Evolutionary conservation across 2,113 vertebrate species (phyloP).

Genomic region (Xiphophorus hellerii): DNA sequence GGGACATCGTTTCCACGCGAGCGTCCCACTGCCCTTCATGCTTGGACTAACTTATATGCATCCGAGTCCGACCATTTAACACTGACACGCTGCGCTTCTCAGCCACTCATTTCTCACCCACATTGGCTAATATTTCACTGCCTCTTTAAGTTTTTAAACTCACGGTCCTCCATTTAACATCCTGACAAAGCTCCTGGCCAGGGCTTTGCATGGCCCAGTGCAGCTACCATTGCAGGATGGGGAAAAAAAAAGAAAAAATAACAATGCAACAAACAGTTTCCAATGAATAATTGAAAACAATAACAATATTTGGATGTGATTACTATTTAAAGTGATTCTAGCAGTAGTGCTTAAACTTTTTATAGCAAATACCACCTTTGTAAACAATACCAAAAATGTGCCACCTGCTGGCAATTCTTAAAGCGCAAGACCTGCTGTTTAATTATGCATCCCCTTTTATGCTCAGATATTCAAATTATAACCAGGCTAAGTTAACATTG

Average conservation of each 20-base stretch:
- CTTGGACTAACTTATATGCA: conserved; percentile 98
- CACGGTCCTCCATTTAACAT: conserved; percentile 87
- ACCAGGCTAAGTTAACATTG: no score
- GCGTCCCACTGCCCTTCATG: conserved; percentile 98
- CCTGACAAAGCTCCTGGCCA: conserved; percentile 79
- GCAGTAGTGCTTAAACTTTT: not conserved
- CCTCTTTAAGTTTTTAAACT: conserved; percentile 97
- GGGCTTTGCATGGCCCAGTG: conserved; percentile 42
- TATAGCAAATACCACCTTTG: not conserved
- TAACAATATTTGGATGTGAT: conserved; percentile 66
- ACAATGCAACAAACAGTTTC: conserved; percentile 60
- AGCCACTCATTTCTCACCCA: conserved; percentile 98
- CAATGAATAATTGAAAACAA: conserved; percentile 39
- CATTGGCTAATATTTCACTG: conserved; percentile 95
- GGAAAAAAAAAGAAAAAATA: conserved; percentile 38
- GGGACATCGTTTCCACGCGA: conserved; percentile 82
- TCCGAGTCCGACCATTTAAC: conserved; percentile 96
- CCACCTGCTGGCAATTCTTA: not conserved
- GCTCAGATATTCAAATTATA: not conserved
- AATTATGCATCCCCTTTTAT: not conserved
- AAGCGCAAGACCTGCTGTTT: not conserved
- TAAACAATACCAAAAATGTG: not conserved
- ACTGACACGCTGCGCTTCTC: conserved; percentile 90
- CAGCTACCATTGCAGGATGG: conserved; percentile 9
- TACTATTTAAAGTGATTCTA: conserved; percentile 73